phyloP scores from a whole-genome alignment of 1,140 invertebrate species.

The Chironomus tepperi region DNA sequence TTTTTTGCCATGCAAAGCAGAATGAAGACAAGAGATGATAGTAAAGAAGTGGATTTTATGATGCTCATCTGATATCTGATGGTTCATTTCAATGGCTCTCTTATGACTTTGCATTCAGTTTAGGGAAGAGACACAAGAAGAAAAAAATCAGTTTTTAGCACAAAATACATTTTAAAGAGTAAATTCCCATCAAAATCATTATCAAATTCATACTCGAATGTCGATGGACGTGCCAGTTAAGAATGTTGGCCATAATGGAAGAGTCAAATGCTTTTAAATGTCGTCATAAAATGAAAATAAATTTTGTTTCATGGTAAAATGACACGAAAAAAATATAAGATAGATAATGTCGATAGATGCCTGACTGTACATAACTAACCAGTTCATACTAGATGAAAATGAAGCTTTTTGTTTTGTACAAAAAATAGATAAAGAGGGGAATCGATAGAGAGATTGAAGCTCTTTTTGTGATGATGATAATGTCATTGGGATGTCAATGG shows the following conservation, averaged over 20 bases:
- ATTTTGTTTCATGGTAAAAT: background rate
- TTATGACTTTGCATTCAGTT: background rate
- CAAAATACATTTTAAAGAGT: background rate
- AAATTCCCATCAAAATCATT: background rate
- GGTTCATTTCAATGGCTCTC: background rate
- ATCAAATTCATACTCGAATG: background rate
- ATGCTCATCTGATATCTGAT: background rate
- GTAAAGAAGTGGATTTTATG: conserved; percentile 22
- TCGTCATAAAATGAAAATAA: background rate
- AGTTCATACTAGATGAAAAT: background rate
- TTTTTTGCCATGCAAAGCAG: background rate
- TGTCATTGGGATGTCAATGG: too few species aligned
- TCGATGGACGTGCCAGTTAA: background rate
- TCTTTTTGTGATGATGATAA: too few species aligned
- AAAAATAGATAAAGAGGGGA: background rate
- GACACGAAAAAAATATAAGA: background rate
- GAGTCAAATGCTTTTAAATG: too few species aligned
- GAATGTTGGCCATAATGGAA: background rate
- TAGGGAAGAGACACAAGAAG: too few species aligned
- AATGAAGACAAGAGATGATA: background rate
- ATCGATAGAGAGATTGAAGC: background rate
- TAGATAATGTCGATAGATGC: background rate
- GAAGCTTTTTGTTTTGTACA: background rate
- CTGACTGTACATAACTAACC: conserved; percentile 12
- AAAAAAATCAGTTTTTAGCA: too few species aligned